Conservation (phyloP, 2,888 invertebrate genomes). For the Diarsia dahlii region DNA sequence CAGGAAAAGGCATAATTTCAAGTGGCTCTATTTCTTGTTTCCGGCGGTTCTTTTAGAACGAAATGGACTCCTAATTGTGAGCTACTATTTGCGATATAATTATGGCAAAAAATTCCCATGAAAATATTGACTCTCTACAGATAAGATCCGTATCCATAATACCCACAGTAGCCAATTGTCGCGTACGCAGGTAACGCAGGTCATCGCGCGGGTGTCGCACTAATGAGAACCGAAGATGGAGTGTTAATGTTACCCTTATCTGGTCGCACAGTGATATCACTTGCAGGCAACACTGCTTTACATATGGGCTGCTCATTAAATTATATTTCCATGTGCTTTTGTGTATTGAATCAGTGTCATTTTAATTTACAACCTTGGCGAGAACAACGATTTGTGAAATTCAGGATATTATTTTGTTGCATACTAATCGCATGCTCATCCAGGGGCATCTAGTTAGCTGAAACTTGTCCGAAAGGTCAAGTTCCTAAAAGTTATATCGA, state of each 20-base stretch:
- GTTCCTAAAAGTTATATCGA: not conserved
- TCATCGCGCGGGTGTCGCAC: conserved; percentile 37
- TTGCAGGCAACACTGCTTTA: not conserved
- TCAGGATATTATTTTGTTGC: too few species aligned
- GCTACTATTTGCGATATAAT: too few species aligned
- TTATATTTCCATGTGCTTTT: not conserved
- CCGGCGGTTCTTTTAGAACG: too few species aligned
- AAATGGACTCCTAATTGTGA: too few species aligned
- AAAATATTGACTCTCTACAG: not conserved
- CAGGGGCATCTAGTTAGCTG: not conserved
- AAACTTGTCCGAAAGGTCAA: not conserved
- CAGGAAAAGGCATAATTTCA: too few species aligned
- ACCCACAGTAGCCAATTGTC: not conserved
- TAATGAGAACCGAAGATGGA: conserved; percentile 49
- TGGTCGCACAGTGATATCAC: conserved; percentile 40
- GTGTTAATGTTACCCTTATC: conserved; percentile 46
- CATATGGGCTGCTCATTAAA: not conserved
- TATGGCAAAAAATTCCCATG: too few species aligned
- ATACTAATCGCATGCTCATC: too few species aligned
- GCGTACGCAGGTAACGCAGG: conserved; percentile 18
- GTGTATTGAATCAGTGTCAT: not conserved
- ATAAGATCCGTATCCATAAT: not conserved
- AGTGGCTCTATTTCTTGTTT: too few species aligned
- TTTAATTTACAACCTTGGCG: not conserved
- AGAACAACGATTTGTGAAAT: not conserved